Evolutionary conservation across 2,797 vertebrate genomes (phyloP).

Genomic region (Loris lydekkerianus): DNA sequence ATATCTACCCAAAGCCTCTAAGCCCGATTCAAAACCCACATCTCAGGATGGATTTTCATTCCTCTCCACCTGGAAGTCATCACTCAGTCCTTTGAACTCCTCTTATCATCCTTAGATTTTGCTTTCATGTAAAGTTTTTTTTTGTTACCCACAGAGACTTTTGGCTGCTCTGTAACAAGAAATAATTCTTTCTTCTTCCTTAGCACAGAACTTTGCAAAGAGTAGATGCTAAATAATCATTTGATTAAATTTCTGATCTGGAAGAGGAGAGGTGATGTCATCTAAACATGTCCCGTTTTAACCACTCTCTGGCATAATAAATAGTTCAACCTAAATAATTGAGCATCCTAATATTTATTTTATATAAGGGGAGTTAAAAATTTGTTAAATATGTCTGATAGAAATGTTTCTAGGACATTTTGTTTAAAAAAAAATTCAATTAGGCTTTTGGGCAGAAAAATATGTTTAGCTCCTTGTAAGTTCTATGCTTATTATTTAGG

Average conservation of each 20-base stretch:
- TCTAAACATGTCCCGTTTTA: neutral
- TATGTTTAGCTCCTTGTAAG: neutral
- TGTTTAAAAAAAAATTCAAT: neutral
- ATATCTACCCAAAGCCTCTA: neutral
- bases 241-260: neutral
- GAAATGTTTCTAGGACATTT: conserved; percentile 39
- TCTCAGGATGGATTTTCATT: neutral
- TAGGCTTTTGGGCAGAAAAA: neutral
- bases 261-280: neutral
- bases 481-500: neutral
- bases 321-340: neutral
- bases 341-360: neutral
- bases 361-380: neutral
- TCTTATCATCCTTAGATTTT: neutral
- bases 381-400: neutral
- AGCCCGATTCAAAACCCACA: neutral
- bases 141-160: neutral
- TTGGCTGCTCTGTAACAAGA: neutral
- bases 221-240: neutral
- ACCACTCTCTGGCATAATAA: neutral
- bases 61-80: neutral
- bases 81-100: neutral
- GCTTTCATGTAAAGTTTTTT: neutral
- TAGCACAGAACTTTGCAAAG: neutral
- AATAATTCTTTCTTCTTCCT: neutral